Percentiles rank a stretch among this genome's conserved stretches.
These are phyloP conservation scores for Neocrepidodera transversa DNA, from an alignment of 2,888 invertebrate genomes.

Conservation along the genomic window DNA sequence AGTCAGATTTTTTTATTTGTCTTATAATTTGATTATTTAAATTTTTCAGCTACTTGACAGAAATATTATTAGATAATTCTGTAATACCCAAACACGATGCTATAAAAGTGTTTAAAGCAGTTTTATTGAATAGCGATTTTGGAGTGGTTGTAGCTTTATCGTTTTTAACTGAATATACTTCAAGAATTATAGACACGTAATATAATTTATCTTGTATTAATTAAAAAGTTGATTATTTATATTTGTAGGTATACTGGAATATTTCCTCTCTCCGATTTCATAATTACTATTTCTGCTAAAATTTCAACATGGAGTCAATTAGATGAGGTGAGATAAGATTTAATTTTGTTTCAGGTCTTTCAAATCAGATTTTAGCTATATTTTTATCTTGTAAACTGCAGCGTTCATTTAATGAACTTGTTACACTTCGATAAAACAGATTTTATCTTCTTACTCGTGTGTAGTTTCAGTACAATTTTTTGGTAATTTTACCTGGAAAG, in stretches of 20 bases:
- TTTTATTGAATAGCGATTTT: constrained; percentile 1
- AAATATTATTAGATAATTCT: constrained; percentile 11
- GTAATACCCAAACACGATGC: constrained; percentile 12
- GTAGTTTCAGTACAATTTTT: no score
- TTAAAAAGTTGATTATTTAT: not conserved
- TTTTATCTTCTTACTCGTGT: no score
- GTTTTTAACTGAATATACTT: constrained; percentile 1
- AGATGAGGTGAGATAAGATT: constrained; percentile 5
- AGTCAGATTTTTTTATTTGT: not conserved
- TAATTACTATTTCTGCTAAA: constrained; percentile 8
- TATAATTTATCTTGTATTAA: not conserved
- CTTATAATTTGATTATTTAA: not conserved
- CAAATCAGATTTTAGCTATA: not conserved
- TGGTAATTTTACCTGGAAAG: no score
- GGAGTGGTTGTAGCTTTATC: constrained; percentile 8
- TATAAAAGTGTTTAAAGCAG: constrained; percentile 8
- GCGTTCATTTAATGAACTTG: no score
- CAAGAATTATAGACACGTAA: not conserved
- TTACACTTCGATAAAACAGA: no score
- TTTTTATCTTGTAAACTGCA: not conserved
- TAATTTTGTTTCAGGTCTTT: no score
- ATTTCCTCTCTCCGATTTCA: constrained; percentile 2
- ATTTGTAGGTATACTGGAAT: constrained; percentile 2
- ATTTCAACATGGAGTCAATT: constrained; percentile 15
- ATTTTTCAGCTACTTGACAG: constrained; percentile 9